Evolutionary conservation across 1,140 invertebrate species (phyloP).

Genomic region (Drosophila quadrilineata): DNA sequence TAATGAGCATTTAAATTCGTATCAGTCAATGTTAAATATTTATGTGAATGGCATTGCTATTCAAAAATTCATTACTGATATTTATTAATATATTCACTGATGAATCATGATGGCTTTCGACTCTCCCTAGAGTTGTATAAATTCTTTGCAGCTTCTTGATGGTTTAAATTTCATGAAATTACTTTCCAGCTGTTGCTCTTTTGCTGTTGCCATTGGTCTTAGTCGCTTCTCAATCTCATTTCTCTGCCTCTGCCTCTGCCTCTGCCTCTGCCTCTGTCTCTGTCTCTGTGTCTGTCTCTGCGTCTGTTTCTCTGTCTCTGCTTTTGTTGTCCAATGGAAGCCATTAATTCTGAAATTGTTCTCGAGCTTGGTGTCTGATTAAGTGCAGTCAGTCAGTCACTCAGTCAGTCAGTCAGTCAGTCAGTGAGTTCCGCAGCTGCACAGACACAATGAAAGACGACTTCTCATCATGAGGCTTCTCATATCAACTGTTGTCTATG

Average conservation of each 20-base stretch:
- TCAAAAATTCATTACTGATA: no score
- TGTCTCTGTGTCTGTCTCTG: no score
- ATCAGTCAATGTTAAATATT: no score
- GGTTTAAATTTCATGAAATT: neutral
- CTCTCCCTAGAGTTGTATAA: no score
- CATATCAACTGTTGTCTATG: neutral
- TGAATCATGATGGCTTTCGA: neutral
- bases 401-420: no score
- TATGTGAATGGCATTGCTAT: no score
- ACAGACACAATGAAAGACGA: slow-evolving; percentile 22
- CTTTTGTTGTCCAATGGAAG: neutral
- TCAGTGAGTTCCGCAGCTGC: slow-evolving; percentile 18
- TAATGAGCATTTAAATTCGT: no score
- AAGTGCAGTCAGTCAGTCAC: slow-evolving; percentile 28
- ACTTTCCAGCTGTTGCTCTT: slow-evolving; percentile 2
- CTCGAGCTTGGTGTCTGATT: slow-evolving; percentile 7
- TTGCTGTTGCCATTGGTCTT: no score
- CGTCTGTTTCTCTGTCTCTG: no score
- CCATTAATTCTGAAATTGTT: slow-evolving; percentile 20
- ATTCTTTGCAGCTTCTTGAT: neutral
- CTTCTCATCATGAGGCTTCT: neutral
- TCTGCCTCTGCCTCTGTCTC: no score
- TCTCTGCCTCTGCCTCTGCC: no score
- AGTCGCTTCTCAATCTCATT: no score
- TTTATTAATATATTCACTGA: slow-evolving; percentile 1